Conservation (phyloP, 1,140 invertebrate species). For the Magallana ariakensis region DNA sequence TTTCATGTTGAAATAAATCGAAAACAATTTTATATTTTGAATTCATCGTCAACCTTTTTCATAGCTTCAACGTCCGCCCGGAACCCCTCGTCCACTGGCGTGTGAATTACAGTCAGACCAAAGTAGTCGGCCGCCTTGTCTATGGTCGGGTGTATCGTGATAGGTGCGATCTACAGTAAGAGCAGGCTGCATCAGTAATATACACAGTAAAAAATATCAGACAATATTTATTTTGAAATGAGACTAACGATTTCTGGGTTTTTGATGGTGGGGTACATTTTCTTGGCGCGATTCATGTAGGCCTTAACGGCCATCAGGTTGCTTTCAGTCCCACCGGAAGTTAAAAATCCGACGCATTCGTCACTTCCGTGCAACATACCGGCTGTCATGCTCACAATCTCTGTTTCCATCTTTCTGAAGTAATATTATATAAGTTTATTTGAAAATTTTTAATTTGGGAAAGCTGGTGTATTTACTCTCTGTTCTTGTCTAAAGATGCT, state of each 20-base stretch:
- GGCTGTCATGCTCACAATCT: constrained; percentile 93
- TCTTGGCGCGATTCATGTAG: constrained; percentile 81
- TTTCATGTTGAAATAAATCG: too few species aligned
- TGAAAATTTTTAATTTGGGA: too few species aligned
- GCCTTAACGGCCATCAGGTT: constrained; percentile 98
- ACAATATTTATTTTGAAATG: neutral
- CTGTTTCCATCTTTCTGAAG: constrained; percentile 86
- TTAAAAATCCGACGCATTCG: constrained; percentile 93
- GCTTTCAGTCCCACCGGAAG: constrained; percentile 98
- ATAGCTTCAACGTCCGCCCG: constrained; percentile 90
- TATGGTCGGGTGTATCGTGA: constrained; percentile 96
- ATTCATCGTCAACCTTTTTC: constrained; percentile 84
- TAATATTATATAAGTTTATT: too few species aligned
- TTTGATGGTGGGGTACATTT: constrained; percentile 82
- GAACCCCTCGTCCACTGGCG: constrained; percentile 86
- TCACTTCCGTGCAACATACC: constrained; percentile 92
- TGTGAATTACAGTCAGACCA: constrained; percentile 87
- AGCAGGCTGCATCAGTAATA: neutral
- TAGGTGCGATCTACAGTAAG: constrained; percentile 85
- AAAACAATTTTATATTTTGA: too few species aligned
- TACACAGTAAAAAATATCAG: neutral
- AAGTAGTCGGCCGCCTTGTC: constrained; percentile 93
- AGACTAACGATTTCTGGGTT: constrained; percentile 88
- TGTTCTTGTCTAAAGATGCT: too few species aligned
- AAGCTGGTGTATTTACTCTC: too few species aligned